A percentile compares a stretch with the other conserved stretches of the same genome.
These are phyloP conservation scores for Dendrolimus pini DNA, from an alignment of 2,888 invertebrate genomes.

Conservation along the genomic window DNA sequence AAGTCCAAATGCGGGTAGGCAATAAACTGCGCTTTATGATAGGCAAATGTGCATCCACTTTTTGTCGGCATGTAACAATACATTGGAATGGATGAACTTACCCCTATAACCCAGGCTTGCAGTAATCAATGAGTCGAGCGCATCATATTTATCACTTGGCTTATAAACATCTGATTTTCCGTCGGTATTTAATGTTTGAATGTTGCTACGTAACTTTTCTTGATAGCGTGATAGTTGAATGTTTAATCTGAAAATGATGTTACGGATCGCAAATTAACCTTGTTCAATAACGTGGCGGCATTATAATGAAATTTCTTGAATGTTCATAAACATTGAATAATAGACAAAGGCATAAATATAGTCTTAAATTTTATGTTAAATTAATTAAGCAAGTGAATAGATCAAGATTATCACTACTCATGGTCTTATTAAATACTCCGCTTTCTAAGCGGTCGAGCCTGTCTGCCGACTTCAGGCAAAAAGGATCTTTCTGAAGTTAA, in stretches of 20 bases:
- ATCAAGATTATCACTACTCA: not conserved
- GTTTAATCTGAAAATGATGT: slow-evolving; percentile 75
- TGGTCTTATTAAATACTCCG: not conserved
- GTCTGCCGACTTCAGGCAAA: too few relatives aligned
- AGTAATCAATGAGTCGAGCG: slow-evolving; percentile 49
- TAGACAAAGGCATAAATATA: too few relatives aligned
- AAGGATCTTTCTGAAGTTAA: too few relatives aligned
- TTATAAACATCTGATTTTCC: slow-evolving; percentile 30
- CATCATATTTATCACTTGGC: slow-evolving; percentile 30
- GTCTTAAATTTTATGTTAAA: not conserved
- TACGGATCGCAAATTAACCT: too few relatives aligned
- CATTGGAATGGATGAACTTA: not conserved
- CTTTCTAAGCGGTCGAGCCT: too few relatives aligned
- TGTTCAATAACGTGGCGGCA: too few relatives aligned
- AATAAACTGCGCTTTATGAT: too few relatives aligned
- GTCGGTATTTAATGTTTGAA: slow-evolving; percentile 27
- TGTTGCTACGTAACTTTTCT: slow-evolving; percentile 76
- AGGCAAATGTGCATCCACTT: too few relatives aligned
- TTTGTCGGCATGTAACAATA: too few relatives aligned
- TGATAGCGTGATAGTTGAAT: slow-evolving; percentile 87
- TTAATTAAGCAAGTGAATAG: not conserved
- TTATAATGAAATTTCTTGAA: not conserved
- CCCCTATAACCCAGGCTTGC: slow-evolving; percentile 44
- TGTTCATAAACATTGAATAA: too few relatives aligned
- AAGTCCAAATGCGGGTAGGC: too few relatives aligned